phyloP scores from a whole-genome alignment of 1,140 invertebrate genomes.

The Glossosoma conforme region DNA sequence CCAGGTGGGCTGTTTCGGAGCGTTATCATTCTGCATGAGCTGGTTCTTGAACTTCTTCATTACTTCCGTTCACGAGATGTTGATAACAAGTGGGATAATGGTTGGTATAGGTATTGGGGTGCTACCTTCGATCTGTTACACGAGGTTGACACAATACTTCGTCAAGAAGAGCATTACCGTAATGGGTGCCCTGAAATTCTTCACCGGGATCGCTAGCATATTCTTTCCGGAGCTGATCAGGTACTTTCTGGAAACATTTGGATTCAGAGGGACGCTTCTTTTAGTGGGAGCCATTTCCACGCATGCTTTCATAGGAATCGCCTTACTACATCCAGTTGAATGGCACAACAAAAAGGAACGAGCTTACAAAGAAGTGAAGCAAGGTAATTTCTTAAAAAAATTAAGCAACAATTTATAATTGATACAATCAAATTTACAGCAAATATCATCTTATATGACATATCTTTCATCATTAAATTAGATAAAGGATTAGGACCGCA shows the following conservation, averaged over 20 bases:
- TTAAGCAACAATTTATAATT: no score
- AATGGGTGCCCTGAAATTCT: neutral
- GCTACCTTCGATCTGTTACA: neutral
- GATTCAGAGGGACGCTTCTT: constrained; percentile 14
- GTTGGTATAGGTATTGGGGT: neutral
- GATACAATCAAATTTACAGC: no score
- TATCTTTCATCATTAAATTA: no score
- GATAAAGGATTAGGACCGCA: no score
- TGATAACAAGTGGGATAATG: neutral
- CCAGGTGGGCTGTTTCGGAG: neutral
- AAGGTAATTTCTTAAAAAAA: no score
- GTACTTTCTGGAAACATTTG: constrained; percentile 4
- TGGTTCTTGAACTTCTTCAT: neutral
- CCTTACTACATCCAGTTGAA: constrained; percentile 12
- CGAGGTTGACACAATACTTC: neutral
- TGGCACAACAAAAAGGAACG: constrained; percentile 8
- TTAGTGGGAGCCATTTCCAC: constrained; percentile 7
- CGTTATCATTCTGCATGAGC: neutral
- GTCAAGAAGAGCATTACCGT: neutral
- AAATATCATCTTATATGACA: no score
- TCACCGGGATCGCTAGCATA: neutral
- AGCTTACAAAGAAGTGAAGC: neutral
- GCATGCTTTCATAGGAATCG: constrained; percentile 10
- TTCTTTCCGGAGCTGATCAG: neutral
- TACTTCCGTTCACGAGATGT: neutral